Conservation (phyloP, 1,140 invertebrate species). For the Cydia amplana region DNA sequence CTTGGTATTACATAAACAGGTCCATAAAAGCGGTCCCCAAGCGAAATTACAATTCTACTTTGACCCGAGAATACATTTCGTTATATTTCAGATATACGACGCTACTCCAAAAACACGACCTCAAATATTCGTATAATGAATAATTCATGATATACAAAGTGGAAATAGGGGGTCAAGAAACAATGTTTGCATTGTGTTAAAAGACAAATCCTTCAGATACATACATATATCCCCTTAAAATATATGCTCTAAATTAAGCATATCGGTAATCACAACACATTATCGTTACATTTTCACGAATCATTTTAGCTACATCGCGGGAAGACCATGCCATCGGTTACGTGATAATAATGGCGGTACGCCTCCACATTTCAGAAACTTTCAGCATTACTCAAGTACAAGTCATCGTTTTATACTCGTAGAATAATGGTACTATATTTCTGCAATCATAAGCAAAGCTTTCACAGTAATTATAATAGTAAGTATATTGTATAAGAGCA, state of each 20-base stretch:
- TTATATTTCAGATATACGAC: conserved; percentile 27
- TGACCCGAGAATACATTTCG: conserved; percentile 30
- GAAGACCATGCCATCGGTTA: no score
- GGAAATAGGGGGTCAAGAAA: conserved; percentile 29
- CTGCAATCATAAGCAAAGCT: no score
- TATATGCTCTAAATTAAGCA: background rate
- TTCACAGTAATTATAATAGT: no score
- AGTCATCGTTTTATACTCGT: no score
- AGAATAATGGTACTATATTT: no score
- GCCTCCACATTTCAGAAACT: no score
- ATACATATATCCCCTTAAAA: background rate
- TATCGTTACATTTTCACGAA: no score
- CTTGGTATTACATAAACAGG: conserved; percentile 24
- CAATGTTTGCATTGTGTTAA: conserved; percentile 27
- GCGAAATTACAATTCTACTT: conserved; percentile 30
- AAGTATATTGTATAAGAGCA: no score
- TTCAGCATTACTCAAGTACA: no score
- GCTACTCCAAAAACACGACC: conserved; percentile 23
- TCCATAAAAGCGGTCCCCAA: conserved; percentile 28
- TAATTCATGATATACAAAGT: conserved; percentile 31
- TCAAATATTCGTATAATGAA: conserved; percentile 31
- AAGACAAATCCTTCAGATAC: conserved; percentile 5
- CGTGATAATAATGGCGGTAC: no score
- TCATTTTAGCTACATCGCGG: no score
- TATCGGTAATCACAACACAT: no score